phyloP scores from a whole-genome alignment of 1,140 invertebrate genomes.

The Drosophila pectinifera region DNA sequence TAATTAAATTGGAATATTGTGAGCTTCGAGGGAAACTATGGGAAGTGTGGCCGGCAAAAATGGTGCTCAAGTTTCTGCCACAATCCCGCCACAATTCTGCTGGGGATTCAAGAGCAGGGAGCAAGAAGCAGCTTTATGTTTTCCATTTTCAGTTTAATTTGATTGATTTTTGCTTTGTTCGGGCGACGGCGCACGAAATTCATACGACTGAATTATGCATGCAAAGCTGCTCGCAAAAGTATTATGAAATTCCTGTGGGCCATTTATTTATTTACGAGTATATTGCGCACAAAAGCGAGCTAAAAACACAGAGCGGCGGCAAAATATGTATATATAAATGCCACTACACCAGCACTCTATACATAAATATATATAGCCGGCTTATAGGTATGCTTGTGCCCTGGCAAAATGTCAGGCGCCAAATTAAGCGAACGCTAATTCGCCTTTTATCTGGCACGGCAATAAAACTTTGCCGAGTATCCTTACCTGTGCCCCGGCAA shows the following conservation, averaged over 20 bases:
- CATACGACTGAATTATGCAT: conserved; percentile 65
- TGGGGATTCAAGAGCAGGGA: background rate
- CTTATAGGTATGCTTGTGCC: background rate
- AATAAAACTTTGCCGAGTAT: conserved; percentile 55
- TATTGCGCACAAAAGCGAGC: conserved; percentile 9
- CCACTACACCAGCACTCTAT: conserved; percentile 4
- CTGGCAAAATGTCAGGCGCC: conserved; percentile 32
- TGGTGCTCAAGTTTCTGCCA: conserved; percentile 32
- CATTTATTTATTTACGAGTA: conserved; percentile 65
- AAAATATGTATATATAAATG: conserved; percentile 22
- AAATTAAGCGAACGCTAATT: conserved; percentile 70
- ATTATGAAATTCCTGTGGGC: conserved; percentile 61
- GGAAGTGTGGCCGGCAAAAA: conserved; percentile 27
- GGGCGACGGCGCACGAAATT: conserved; percentile 52
- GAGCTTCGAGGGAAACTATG: conserved; percentile 31
- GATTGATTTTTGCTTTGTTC: conserved; percentile 74
- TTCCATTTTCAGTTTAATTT: conserved; percentile 76
- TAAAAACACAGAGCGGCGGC: conserved; percentile 10
- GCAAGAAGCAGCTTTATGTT: conserved; percentile 44
- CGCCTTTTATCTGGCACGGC: conserved; percentile 56
- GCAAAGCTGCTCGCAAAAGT: conserved; percentile 65
- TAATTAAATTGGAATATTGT: conserved; percentile 64
- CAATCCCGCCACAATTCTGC: conserved; percentile 10
- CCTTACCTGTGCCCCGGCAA: conserved; percentile 39
- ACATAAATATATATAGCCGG: background rate